Evolutionary conservation across 1,140 invertebrate genomes (phyloP), one percentile per base, ranked within the genome.

Genomic region (Diorhabda elongata): DNA sequence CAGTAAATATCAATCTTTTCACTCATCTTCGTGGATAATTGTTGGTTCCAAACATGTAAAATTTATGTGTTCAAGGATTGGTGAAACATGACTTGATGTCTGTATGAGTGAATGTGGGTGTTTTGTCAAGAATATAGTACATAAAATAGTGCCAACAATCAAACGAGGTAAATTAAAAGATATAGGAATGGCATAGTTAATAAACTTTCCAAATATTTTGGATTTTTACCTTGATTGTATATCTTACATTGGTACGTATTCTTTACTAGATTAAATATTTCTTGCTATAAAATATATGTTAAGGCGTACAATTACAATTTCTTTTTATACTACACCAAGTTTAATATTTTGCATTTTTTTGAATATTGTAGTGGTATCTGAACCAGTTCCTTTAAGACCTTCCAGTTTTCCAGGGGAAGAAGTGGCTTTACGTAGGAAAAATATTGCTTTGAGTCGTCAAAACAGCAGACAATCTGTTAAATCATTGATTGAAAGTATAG

Each of bases 401-500:
- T 74, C 73, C 3, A 79, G 72, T 66, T 80, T 79, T 67, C 75
- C 76, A 42, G 71, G 70, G 26, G 78, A 79, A 42, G 87, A 89
- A 73, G 83, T 88, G 72, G 82, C 85, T 3, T 81, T 84, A 8
- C 77, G 88, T 68, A 81, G 88, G 63, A 84, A 79, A 61, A 89
- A 89, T 77, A 82, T 84, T 11, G 85, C 82, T 44, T 81, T 89
- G 56, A 84, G 82, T 60, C 84, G 90, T 0, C 90, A 92, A 79
- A 91, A 92, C 75, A 92, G 90, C 42, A 86, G 92, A 47, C 83
- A 94, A 3, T 94, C 92, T 0, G 94, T 97, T 2, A 95, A 95
- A 79, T 92, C 90, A 60, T 82, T 97, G 3, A 95, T 97, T 66
- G 92, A 95, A 75, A 93, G 91, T 71, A 95, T 97, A 59, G 94